Conservation (phyloP, 2,113 vertebrate species). For the Podocnemis expansa region DNA sequence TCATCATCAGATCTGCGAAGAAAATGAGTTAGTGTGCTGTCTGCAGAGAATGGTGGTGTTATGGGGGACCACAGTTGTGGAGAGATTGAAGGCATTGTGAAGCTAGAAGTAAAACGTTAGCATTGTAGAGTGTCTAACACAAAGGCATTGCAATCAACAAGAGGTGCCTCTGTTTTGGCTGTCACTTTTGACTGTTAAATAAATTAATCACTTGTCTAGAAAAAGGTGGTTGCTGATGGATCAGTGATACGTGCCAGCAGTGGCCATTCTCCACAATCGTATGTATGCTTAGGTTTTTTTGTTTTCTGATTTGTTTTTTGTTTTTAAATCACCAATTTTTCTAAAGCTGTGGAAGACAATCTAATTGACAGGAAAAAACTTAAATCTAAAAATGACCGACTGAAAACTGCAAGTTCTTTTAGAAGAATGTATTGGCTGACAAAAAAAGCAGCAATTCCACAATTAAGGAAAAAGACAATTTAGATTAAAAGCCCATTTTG, state of each 20-base stretch:
- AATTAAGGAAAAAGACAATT: not conserved
- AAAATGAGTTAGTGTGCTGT: too few relatives aligned
- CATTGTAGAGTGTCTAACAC: not conserved
- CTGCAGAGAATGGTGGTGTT: not conserved
- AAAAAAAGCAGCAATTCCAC: not conserved
- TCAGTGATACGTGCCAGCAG: not conserved
- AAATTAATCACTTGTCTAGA: not conserved
- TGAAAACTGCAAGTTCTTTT: too few relatives aligned
- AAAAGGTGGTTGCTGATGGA: not conserved
- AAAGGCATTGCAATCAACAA: not conserved
- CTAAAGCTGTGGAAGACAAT: too few relatives aligned
- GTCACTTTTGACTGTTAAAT: too few relatives aligned
- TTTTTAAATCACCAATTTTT: too few relatives aligned
- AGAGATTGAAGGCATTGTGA: not conserved
- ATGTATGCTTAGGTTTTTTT: not conserved
- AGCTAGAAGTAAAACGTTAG: not conserved
- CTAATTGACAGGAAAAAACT: too few relatives aligned
- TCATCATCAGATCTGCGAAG: too few relatives aligned
- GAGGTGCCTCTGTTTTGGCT: too few relatives aligned
- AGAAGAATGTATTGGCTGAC: too few relatives aligned
- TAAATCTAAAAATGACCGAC: too few relatives aligned
- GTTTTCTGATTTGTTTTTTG: too few relatives aligned
- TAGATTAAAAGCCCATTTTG: not conserved
- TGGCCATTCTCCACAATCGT: not conserved
- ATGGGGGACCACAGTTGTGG: not conserved